phyloP scores from a whole-genome alignment of 1,140 invertebrate species.

The Steinernema khuongi region DNA sequence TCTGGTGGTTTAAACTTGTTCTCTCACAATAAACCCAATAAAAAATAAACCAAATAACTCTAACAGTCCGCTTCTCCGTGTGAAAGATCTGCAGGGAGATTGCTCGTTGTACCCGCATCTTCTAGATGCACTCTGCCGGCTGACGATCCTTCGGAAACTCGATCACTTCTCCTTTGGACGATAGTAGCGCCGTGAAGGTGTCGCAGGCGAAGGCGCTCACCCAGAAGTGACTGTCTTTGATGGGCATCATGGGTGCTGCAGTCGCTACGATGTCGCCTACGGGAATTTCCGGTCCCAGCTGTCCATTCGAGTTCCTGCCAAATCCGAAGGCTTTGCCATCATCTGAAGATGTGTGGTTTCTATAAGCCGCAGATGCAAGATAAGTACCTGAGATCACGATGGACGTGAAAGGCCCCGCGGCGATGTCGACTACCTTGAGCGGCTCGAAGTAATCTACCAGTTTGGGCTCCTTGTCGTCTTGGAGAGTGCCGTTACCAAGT shows the following conservation, averaged over 20 bases:
- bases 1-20: no score
- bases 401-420: neutral
- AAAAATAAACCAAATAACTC: no score
- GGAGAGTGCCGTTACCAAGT: neutral
- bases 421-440: neutral
- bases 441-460: neutral
- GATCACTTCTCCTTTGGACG: neutral
- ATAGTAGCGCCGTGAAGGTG: neutral
- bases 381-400: constrained; percentile 16
- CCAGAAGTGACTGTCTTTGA: neutral
- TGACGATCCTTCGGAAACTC: no score
- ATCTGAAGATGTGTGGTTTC: neutral
- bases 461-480: neutral
- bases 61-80: no score
- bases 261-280: neutral
- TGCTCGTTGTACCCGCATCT: no score
- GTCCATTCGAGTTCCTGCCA: neutral
- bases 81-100: no score
- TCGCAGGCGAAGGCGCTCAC: neutral
- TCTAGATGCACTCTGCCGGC: no score
- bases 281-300: neutral
- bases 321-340: neutral
- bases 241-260: neutral
- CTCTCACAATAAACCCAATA: no score
- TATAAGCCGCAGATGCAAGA: neutral